Conservation (phyloP, 1,140 invertebrate genomes). For the Notospermus geniculatus region DNA sequence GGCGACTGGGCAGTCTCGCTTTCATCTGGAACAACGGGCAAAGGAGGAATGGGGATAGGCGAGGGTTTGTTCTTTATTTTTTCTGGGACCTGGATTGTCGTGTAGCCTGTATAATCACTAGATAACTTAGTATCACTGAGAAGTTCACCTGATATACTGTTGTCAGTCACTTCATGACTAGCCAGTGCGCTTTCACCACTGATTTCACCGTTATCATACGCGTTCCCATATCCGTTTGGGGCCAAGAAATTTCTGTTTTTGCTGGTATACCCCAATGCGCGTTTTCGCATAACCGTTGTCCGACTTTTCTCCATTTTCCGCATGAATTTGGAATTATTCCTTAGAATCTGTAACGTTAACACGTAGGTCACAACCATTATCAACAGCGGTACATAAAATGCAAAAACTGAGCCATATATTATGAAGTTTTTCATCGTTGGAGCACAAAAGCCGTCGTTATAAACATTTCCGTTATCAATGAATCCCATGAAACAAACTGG, state of each 20-base stretch:
- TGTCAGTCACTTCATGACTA: background rate
- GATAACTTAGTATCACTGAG: background rate
- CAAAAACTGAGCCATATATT: conserved; percentile 86
- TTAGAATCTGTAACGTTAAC: conserved; percentile 71
- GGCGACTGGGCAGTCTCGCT: background rate
- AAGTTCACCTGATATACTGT: background rate
- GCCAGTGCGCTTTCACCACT: background rate
- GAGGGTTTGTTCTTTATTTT: background rate
- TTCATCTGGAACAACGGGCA: background rate
- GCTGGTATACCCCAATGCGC: background rate
- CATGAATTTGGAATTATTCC: conserved; percentile 45
- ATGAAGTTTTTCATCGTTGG: conserved; percentile 66
- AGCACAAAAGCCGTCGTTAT: conserved; percentile 66
- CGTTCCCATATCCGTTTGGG: background rate
- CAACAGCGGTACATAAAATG: conserved; percentile 91
- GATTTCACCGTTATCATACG: background rate
- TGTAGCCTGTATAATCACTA: background rate
- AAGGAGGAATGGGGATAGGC: background rate
- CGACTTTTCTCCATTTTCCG: conserved; percentile 26
- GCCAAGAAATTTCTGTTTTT: conserved; percentile 1
- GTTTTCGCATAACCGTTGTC: background rate
- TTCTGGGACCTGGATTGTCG: no score
- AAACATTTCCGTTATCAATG: conserved; percentile 55
- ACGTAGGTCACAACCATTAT: conserved; percentile 94
- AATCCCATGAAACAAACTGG: conserved; percentile 83